Percentiles rank a stretch among this genome's conserved stretches.
phyloP scores from a whole-genome alignment of 2,113 vertebrate genomes.

The Hystrix cristata region DNA sequence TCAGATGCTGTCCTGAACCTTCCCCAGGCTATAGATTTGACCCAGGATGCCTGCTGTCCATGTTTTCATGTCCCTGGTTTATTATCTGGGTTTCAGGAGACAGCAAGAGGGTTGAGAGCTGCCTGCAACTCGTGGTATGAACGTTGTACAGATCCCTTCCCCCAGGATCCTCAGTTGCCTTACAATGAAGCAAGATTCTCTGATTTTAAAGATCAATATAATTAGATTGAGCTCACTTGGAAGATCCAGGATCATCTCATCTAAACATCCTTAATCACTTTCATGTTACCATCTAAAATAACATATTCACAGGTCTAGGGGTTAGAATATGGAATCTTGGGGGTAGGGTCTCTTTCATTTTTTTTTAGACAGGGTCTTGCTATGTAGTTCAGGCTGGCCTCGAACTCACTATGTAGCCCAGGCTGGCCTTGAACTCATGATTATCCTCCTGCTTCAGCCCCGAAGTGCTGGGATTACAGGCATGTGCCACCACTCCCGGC shows the following conservation, averaged over 20 bases:
- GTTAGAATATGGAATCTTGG: not conserved
- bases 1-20: not conserved
- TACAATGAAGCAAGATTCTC: not conserved
- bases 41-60: not conserved
- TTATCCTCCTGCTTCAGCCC: not conserved
- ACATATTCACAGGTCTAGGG: not conserved
- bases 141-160: not conserved
- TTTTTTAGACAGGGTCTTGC: not conserved
- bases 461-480: not conserved
- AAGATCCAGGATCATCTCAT: not conserved
- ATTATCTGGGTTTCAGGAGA: slow-evolving; percentile 12
- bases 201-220: not conserved
- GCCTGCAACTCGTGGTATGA: not conserved
- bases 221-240: not conserved
- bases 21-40: not conserved
- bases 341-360: not conserved
- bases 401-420: not conserved
- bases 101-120: not conserved
- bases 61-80: not conserved
- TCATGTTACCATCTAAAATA: not conserved
- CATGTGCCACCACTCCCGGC: not conserved
- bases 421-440: not conserved
- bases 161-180: not conserved
- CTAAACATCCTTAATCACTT: not conserved
- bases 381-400: not conserved